Base-by-base conservation (phyloP, 2,797 vertebrate genomes). In the Mormyrus proboscirostris region DNA sequence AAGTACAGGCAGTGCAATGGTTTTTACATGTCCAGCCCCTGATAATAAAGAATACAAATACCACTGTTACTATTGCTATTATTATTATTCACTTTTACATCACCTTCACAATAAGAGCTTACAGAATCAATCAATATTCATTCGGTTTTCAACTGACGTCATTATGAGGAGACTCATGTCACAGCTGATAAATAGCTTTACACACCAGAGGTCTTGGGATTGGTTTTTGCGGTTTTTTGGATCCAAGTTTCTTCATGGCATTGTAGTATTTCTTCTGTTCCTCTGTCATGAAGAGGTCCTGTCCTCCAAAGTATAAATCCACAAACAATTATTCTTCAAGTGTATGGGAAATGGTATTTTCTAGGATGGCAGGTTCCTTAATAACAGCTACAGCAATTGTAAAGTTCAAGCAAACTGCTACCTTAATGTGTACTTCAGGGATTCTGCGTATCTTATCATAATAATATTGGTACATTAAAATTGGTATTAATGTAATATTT, bases 251-350 rank as follows among this genome's bases (percentile, higher is more conserved):
- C 93, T 99, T 99, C 98, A 99, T 99, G 88, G 98, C 98, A 0
- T 99, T 99, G 84, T 99, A 99, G 92, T 99, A 99, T 93, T 99
- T 99, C 94, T 99, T 99, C 95, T 99, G 98, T 84, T 99, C 98
- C 89, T 99, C 97, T 0, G 98, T 99, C 98, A 99, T 99, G 91
- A 99, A 99, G 92, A 99, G 95, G 90, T 99, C 98, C 91, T 96
- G 97, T 38, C 97, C 98, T 96, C 98, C 98, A 93, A 98, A 95
- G 97, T 99, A 96, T 91, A 96, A 92, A 93, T 86, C 89, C 89
- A 92, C 95, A 51, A 41, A 87, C 55, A 87, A 89, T 90, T 89
- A 89, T 89, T 88, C 57, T 53, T 65, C 86, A 65, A 47, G 38
- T 2, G 3, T 88, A 57, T 41, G 12, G 7, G n/a, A 38, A 53